These are phyloP conservation scores for Tachystola acroxantha DNA, from an alignment of 2,888 invertebrate genomes.

Conservation along the genomic window DNA sequence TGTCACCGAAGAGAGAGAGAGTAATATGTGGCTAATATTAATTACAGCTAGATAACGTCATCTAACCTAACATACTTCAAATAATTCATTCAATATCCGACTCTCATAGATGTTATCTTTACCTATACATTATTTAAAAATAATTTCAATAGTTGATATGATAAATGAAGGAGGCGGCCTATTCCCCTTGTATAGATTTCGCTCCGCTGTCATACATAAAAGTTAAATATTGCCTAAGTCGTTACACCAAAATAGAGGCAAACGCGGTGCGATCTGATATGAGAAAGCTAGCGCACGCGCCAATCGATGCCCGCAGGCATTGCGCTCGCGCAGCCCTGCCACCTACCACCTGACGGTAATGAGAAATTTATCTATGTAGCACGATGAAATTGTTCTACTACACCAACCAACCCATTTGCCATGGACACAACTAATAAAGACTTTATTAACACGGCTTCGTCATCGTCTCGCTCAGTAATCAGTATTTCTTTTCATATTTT, in stretches of 20 bases:
- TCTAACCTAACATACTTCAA: not conserved
- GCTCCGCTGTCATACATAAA: too few relatives aligned
- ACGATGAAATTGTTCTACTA: conserved; percentile 28
- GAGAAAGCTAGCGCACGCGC: conserved; percentile 20
- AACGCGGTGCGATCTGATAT: conserved; percentile 19
- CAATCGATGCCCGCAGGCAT: conserved; percentile 10
- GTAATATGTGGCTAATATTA: conserved; percentile 10
- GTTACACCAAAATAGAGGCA: not conserved
- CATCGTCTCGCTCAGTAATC: not conserved
- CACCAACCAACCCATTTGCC: not conserved
- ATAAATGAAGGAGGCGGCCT: too few relatives aligned
- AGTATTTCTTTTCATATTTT: conserved; percentile 1
- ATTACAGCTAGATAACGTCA: conserved; percentile 3
- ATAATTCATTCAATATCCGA: not conserved
- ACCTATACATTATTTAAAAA: too few relatives aligned
- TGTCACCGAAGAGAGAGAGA: conserved; percentile 6
- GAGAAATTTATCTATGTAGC: conserved; percentile 45
- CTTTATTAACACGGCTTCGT: too few relatives aligned
- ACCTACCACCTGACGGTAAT: conserved; percentile 28
- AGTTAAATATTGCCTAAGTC: too few relatives aligned
- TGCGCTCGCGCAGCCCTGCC: conserved; percentile 14
- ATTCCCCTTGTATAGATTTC: too few relatives aligned
- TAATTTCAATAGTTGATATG: too few relatives aligned
- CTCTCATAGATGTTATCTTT: too few relatives aligned
- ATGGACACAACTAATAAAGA: too few relatives aligned